These are phyloP conservation scores for Drosophila jambulina DNA, from an alignment of 1,140 invertebrate species.

Conservation along the genomic window DNA sequence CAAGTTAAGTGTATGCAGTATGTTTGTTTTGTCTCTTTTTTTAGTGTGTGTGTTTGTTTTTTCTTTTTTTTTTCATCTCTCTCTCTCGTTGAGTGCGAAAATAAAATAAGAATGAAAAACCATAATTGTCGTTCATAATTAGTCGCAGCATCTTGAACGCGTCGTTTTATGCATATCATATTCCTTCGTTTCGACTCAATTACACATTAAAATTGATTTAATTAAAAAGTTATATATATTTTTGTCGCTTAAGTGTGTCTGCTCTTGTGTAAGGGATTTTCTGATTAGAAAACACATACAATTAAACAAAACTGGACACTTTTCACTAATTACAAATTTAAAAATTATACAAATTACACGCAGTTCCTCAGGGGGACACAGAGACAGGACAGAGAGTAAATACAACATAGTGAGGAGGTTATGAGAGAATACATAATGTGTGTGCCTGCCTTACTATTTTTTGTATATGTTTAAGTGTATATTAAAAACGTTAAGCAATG, in stretches of 20 bases:
- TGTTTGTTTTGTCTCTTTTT: constrained; percentile 44
- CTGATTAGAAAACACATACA: constrained; percentile 61
- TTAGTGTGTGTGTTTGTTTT: constrained; percentile 17
- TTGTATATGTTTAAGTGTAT: constrained; percentile 8
- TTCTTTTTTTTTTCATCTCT: constrained; percentile 22
- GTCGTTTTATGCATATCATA: constrained; percentile 15
- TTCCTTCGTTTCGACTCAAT: constrained; percentile 32
- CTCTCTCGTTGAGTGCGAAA: constrained; percentile 44
- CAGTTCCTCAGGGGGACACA: constrained; percentile 48
- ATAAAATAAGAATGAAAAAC: constrained; percentile 40
- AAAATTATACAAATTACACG: constrained; percentile 73
- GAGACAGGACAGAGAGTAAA: constrained; percentile 36
- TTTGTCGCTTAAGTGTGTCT: constrained; percentile 28
- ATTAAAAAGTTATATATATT: constrained; percentile 66
- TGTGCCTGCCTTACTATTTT: constrained; percentile 20
- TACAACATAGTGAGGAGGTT: constrained; percentile 34
- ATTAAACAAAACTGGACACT: constrained; percentile 55
- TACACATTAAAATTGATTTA: constrained; percentile 68
- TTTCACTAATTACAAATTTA: constrained; percentile 78
- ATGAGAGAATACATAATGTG: constrained; percentile 48
- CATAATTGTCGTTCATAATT: constrained; percentile 13
- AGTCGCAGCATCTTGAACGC: constrained; percentile 4
- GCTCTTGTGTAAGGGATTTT: constrained; percentile 18
- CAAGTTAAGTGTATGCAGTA: constrained; percentile 73
- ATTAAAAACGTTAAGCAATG: constrained; percentile 61